A percentile compares a stretch with the other conserved stretches of the same genome.
phyloP scores from a whole-genome alignment of 2,797 vertebrate genomes.

The Tragopan temminckii region DNA sequence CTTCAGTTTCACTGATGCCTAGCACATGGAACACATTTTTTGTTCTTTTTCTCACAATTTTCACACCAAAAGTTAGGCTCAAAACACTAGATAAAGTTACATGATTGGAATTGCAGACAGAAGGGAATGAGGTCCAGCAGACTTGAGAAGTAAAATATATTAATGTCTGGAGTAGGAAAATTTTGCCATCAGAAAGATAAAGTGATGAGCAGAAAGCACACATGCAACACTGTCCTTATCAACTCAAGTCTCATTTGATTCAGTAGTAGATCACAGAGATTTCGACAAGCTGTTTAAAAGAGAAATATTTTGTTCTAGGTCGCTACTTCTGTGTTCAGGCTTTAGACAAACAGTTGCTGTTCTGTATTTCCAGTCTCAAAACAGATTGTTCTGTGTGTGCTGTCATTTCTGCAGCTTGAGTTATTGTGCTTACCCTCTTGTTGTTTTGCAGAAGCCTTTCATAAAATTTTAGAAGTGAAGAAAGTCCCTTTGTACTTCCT shows the following conservation, averaged over 20 bases:
- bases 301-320: neutral
- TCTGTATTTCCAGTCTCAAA: conserved; percentile 8
- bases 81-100: accelerated
- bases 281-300: neutral
- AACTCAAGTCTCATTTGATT: neutral
- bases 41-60: neutral
- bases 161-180: neutral
- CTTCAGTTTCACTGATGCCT: neutral
- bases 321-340: neutral
- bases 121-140: neutral
- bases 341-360: neutral
- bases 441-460: conserved; percentile 40
- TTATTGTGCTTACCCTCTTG: conserved; percentile 13
- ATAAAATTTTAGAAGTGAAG: conserved; percentile 45
- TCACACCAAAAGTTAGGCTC: neutral
- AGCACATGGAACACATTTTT: neutral
- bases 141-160: neutral
- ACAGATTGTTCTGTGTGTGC: neutral
- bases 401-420: neutral
- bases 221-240: neutral
- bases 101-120: neutral
- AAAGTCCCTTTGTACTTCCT: conserved; percentile 53
- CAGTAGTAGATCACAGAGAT: neutral
- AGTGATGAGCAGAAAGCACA: neutral
- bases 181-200: neutral